phyloP scores from a whole-genome alignment of 1,140 invertebrate genomes.

The Achroia grisella region DNA sequence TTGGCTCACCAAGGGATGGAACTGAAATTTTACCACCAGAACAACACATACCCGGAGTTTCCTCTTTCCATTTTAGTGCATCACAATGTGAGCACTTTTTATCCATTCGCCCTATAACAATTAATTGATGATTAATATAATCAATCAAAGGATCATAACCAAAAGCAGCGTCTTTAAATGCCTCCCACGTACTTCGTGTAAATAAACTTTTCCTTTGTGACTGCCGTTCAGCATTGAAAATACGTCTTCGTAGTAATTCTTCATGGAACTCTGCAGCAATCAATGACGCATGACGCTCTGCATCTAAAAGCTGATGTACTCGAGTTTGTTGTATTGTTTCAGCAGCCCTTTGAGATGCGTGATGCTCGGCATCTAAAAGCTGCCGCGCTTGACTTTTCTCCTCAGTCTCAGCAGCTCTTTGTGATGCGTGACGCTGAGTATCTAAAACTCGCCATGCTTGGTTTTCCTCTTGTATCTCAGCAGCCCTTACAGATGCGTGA shows the following conservation, averaged over 20 bases:
- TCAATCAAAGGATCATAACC: constrained; percentile 23
- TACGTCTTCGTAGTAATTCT: constrained; percentile 11
- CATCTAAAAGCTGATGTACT: no score
- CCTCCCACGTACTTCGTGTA: constrained; percentile 19
- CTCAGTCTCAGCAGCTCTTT: no score
- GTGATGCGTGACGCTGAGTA: no score
- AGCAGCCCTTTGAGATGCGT: no score
- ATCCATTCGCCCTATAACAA: constrained; percentile 26
- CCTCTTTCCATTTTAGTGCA: constrained; percentile 42
- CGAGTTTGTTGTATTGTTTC: not conserved
- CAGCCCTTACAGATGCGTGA: constrained; percentile 16
- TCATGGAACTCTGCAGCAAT: constrained; percentile 15
- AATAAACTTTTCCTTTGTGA: constrained; percentile 12
- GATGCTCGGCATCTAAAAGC: constrained; percentile 4
- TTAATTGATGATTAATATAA: constrained; percentile 16
- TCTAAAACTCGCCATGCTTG: constrained; percentile 12
- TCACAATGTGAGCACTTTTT: constrained; percentile 26
- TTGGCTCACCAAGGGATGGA: no score
- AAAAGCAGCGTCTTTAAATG: constrained; percentile 22
- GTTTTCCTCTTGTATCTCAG: constrained; percentile 17
- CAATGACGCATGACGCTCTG: constrained; percentile 15
- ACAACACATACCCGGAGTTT: constrained; percentile 34
- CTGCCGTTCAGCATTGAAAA: constrained; percentile 16
- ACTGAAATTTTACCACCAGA: no score
- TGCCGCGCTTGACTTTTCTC: constrained; percentile 7